Base-by-base conservation (phyloP, 2,797 vertebrate genomes). In the Artibeus lituratus region DNA sequence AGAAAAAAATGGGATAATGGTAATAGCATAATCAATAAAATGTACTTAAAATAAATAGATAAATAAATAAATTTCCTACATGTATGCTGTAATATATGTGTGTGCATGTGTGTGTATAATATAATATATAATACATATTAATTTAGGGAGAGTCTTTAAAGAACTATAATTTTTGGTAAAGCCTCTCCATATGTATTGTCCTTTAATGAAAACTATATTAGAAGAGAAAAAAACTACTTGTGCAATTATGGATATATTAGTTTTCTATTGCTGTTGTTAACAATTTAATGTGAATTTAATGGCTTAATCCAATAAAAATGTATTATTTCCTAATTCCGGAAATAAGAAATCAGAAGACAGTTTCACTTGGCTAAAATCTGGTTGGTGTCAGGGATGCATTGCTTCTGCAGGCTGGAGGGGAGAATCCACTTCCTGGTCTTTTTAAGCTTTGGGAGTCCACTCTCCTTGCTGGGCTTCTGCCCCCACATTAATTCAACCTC, bases 11-110 rank as follows among this genome's bases (percentile, higher is more conserved):
- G 10, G 57, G 57, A 29, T 26, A 59, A 59, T 29, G 26, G 57
- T 29, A 26, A 59, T 59, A 59, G 4, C 57, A 59, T 59, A 59
- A 59, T 59, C 24, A 59, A 59, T 59, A 57, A 57, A 57, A 24
- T 57, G 9, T 26, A 57, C 55, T 57, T 53, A 53, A 53, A 53
- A 53, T 53, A 53, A 53, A 53, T 53, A 10, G 22, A 26, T 57
- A 5, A 59, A 59, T 95, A 65, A 51, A 51, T 51, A 51, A 51
- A 18, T 97, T 76, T 37, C 26, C 90, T 76, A 35, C 80, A 82
- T 59, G 77, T 97, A 32, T 94, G 26, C 59, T 93, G 89, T 80
- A 91, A 94, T n/a, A 5, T 59, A 59, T 59, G 24, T 59, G 24
- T 26, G 24, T 59, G 10, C 24, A 9, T 57, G 57, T 26, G 57